Conservation (phyloP, 2,797 vertebrate species). For the Sebastes umbrosus region DNA sequence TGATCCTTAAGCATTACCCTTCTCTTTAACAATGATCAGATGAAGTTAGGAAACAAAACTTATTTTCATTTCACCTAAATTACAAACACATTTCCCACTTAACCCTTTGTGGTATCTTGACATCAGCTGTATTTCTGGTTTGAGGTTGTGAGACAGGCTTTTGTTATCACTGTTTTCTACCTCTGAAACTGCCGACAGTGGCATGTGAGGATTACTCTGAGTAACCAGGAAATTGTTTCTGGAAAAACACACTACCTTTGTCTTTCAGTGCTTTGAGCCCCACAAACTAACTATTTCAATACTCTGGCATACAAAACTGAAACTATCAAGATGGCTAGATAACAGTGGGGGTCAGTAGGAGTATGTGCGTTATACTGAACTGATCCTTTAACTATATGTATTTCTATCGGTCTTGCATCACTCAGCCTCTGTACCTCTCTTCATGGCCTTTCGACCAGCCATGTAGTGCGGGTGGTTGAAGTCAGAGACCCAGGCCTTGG, state of each 20-base stretch:
- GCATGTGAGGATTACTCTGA: not conserved
- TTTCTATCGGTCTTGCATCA: not conserved
- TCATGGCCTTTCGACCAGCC: slow-evolving; percentile 94
- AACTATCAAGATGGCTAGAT: not conserved
- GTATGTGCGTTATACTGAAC: not conserved
- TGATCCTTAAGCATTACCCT: not conserved
- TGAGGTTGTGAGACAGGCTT: not conserved
- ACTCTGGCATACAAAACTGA: accelerated
- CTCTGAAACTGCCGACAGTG: not conserved
- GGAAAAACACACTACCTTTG: not conserved
- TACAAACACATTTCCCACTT: not conserved
- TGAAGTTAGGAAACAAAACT: not conserved
- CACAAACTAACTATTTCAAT: not conserved
- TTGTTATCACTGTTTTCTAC: not conserved
- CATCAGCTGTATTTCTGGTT: not conserved
- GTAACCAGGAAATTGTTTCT: not conserved
- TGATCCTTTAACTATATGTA: accelerated
- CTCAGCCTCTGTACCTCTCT: slow-evolving; percentile 83
- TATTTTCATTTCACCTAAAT: not conserved
- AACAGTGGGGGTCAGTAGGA: not conserved
- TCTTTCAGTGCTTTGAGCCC: not conserved
- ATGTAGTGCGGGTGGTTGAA: slow-evolving; percentile 97
- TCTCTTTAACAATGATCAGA: not conserved
- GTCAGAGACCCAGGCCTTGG: slow-evolving; percentile 97
- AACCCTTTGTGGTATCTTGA: not conserved